Evolutionary conservation across 2,888 invertebrate genomes (phyloP).

Genomic region (Panzeria rudis): DNA sequence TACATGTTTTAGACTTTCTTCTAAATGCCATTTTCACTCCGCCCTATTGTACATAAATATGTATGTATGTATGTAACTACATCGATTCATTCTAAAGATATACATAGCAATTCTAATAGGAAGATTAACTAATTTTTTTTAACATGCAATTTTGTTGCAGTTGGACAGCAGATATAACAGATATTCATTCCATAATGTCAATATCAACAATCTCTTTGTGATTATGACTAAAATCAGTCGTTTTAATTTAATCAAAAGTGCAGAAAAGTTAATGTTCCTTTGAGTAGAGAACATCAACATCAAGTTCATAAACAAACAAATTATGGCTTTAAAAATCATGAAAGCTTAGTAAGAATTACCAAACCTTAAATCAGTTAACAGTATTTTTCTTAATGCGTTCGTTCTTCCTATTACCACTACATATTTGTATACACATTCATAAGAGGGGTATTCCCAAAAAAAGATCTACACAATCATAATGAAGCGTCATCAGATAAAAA

Average conservation of each 20-base stretch:
- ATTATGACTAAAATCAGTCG: background rate
- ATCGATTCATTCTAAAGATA: no score
- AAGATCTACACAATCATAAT: conserved; percentile 66
- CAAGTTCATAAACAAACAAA: conserved; percentile 1
- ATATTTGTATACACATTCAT: background rate
- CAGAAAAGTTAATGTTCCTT: background rate
- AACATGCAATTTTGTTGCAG: background rate
- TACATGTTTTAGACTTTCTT: no score
- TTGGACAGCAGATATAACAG: background rate
- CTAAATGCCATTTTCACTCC: no score
- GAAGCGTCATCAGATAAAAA: conserved; percentile 70
- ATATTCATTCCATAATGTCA: background rate
- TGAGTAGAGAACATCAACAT: background rate
- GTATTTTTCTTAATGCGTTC: conserved; percentile 31
- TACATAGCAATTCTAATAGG: no score
- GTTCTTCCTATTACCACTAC: background rate
- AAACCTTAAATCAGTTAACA: conserved; percentile 66
- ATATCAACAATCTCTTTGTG: background rate
- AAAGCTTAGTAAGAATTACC: conserved; percentile 29
- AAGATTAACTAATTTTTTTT: background rate
- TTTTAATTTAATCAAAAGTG: background rate
- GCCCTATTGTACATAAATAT: no score
- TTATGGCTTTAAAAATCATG: background rate
- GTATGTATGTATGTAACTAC: no score
- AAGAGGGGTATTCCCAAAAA: conserved; percentile 65